Percentiles rank a stretch among this genome's conserved stretches.
Evolutionary conservation across 2,888 invertebrate genomes (phyloP).

Genomic region (Petrolisthes cinctipes): DNA sequence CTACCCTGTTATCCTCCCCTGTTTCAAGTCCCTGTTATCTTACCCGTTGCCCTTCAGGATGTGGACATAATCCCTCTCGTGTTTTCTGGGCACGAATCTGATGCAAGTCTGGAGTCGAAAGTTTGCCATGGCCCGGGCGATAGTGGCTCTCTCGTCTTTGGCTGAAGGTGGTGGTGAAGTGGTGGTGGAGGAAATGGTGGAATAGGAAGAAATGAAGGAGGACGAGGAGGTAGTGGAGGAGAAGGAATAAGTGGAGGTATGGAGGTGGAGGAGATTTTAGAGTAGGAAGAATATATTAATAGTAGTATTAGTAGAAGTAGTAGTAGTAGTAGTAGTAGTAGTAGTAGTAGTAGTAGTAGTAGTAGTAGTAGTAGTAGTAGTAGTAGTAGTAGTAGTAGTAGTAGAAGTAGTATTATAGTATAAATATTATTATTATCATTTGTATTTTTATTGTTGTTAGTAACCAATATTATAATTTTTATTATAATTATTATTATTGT

Average conservation of each 20-base stretch:
- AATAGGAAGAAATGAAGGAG: neutral
- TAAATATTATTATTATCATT: too few species aligned
- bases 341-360: constrained; percentile 6
- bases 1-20: neutral
- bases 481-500: too few species aligned
- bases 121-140: constrained; percentile 44
- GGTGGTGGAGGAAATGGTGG: neutral
- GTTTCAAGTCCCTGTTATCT: neutral
- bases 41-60: constrained; percentile 48
- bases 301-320: neutral
- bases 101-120: constrained; percentile 67
- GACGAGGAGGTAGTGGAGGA: neutral
- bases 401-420: neutral
- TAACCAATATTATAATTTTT: too few species aligned
- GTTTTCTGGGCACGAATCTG: constrained; percentile 67
- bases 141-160: constrained; percentile 19
- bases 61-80: constrained; percentile 67
- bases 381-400: constrained; percentile 16
- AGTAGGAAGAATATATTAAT: neutral
- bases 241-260: neutral
- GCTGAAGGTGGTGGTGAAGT: constrained; percentile 2
- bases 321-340: constrained; percentile 6
- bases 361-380: neutral
- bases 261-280: neutral
- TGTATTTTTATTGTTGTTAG: too few species aligned